Evolutionary conservation across 2,888 invertebrate genomes (phyloP), one percentile per base, ranked within the genome.

Genomic region (Prosapia bicincta): DNA sequence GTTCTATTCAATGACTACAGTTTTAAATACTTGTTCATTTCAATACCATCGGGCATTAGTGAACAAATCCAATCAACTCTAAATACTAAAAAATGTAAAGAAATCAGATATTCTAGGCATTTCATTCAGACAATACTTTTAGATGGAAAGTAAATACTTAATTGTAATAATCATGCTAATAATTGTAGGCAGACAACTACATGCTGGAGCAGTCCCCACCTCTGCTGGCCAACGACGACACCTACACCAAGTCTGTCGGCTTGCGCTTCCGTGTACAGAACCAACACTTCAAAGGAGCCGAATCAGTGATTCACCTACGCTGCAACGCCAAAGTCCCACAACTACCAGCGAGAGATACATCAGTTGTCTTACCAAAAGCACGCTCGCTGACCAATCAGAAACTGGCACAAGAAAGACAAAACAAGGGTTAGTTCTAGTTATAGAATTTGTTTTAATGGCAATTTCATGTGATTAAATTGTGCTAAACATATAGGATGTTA

Each of bases 231-330:
- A 67, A 67, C 3, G 73, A 73, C 73, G 54, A 68, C 68, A 73
- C 73, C 1, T 73, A 26, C 43, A 26, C 43, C 7, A 43, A 38
- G n/a, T 73, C 32, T 26, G 73, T 69, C 20, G 54, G 32, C 2
- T 69, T 73, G n/a, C 67, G 43, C 26, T 73, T 73, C 73, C 20
- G 25, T 26, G 32, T 54, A 23, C 26, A 68, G n/a, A 24, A 26
- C 68, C 73, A 73, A 28, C 73, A 73, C 43, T 73, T 73, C 69
- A 67, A 43, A 20, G 73, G 73, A n/a, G 26, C 38, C n/a, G 43
- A 26, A 15, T 23, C n/a, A 20, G 20, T 68, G 5, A 67, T 73
- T 43, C 26, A 30, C 13, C 68, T 73, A 7, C 24, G 69, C 13
- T 73, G 73, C 23, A 69, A 54, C 3, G 73, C 73, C 15, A 43